Evolutionary conservation across 2,888 invertebrate species (phyloP).

Genomic region (Maniola hyperantus): DNA sequence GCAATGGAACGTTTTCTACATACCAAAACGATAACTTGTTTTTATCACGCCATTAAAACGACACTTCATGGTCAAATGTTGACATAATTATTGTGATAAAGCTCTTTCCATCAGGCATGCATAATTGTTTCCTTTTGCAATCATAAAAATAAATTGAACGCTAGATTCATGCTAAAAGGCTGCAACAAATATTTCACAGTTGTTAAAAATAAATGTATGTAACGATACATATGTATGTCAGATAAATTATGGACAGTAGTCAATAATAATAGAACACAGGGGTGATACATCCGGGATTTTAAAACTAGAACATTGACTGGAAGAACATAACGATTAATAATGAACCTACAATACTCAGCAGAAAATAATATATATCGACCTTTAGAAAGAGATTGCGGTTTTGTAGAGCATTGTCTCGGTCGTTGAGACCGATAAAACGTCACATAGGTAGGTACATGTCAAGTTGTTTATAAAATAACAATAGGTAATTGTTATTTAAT

Average conservation of each 20-base stretch:
- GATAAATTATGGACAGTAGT: not conserved
- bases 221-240: not conserved
- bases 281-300: constrained; percentile 5
- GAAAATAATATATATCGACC: too few relatives aligned
- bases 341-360: too few relatives aligned
- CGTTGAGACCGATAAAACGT: too few relatives aligned
- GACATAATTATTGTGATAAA: constrained; percentile 30
- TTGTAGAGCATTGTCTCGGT: too few relatives aligned
- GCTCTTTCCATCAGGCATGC: constrained; percentile 19
- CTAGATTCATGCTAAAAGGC: not conserved
- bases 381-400: too few relatives aligned
- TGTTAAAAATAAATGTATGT: not conserved
- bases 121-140: constrained; percentile 26
- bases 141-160: constrained; percentile 1
- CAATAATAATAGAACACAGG: not conserved
- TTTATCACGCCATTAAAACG: constrained; percentile 37
- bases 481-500: too few relatives aligned
- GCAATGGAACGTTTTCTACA: constrained; percentile 33
- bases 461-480: constrained; percentile 1
- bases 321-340: too few relatives aligned
- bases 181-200: not conserved
- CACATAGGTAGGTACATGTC: too few relatives aligned
- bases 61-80: constrained; percentile 37
- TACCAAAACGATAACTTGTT: constrained; percentile 39
- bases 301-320: not conserved